Base-by-base conservation (phyloP, 1,140 invertebrate species). In the Diachasma alloeum region DNA sequence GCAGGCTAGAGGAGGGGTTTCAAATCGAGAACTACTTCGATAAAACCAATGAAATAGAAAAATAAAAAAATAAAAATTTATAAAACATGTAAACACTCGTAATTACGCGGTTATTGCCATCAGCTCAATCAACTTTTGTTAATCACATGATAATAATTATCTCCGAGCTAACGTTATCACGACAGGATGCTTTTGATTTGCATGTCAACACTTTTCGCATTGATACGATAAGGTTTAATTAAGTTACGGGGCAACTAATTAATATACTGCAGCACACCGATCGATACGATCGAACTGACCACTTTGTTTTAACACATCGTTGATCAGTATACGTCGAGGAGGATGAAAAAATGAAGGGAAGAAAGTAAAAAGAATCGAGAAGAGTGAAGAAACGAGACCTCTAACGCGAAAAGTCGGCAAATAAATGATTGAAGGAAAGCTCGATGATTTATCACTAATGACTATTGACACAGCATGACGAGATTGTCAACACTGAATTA, bases 221-320 rank as follows among this genome's bases (percentile, higher is more conserved):
- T 19, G 66, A 48, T 69, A 36, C 75, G 79, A 81, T 84, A 86
- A 83, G 79, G 44, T 75, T 83, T 84, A 85, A 87, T 86, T 85
- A 81, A 83, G 80, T 85, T 81, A 80, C 81, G 76, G 69, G 79
- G 80, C 75, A 48, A 72, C 81, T 84, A 87, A 86, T 86, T 84
- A 85, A 85, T 83, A 85, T 79, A 77, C 72, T 37, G 73, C 59
- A 17, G 53, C 72, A 72, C 15, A 56, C 36, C 9, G 67, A 79
- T 76, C 78, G 75, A 79, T 79, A 79, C 75, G 72, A 79, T 77
- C 75, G 75, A 0, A 19, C 75, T 76, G 78, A 48, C 68, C 67
- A 79, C 66, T 79, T 77, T 77, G 75, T 79, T 79, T 77, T 72
- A 75, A 71, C 78, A 79, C 75, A 72, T 72, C 75, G 78, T 79